These are phyloP conservation scores for Apodemia duryi DNA, from an alignment of 2,888 invertebrate genomes.

Conservation along the genomic window DNA sequence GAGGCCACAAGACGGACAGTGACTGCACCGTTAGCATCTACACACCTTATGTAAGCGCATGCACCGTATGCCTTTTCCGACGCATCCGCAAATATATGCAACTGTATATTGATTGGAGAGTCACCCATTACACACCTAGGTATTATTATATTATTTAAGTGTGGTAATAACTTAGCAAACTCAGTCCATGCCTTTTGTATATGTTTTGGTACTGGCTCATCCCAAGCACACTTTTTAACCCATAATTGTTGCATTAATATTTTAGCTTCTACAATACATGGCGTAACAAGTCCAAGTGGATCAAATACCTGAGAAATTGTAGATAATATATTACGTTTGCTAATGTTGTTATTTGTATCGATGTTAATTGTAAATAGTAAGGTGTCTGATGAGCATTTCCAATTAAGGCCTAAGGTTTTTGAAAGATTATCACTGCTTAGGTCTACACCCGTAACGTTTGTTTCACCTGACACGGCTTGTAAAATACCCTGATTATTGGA, in stretches of 20 bases:
- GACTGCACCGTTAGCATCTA: neutral
- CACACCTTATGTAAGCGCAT: neutral
- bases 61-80: conserved; percentile 16
- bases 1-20: conserved; percentile 27
- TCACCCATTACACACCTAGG: conserved; percentile 2
- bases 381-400: conserved; percentile 3
- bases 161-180: neutral
- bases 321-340: conserved; percentile 12
- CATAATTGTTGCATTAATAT: conserved; percentile 14
- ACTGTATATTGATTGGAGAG: neutral
- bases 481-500: conserved; percentile 13
- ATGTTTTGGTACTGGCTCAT: conserved; percentile 5
- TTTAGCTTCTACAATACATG: conserved; percentile 14
- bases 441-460: neutral
- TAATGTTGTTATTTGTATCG: neutral
- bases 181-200: neutral
- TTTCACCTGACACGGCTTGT: neutral
- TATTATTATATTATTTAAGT: conserved; percentile 1
- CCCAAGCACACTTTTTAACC: neutral
- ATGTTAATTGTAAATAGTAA: conserved; percentile 8
- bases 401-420: conserved; percentile 9
- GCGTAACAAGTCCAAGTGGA: conserved; percentile 13
- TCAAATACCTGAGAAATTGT: conserved; percentile 12
- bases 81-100: conserved; percentile 6
- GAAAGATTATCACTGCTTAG: conserved; percentile 14